These are phyloP conservation scores for Chrysotoxum bicinctum DNA, from an alignment of 2,888 invertebrate genomes.

Conservation along the genomic window DNA sequence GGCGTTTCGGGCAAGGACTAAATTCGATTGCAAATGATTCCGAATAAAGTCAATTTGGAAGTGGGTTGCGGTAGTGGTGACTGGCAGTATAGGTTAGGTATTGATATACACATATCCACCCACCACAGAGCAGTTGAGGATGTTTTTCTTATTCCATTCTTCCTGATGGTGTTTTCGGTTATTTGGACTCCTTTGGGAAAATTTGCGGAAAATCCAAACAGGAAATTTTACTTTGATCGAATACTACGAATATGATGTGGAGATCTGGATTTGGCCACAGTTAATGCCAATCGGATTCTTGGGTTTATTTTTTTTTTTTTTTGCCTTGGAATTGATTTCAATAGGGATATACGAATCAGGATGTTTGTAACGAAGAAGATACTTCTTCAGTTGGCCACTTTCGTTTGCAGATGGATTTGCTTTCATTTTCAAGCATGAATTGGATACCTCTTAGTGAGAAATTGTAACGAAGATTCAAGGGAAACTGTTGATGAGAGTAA, in stretches of 20 bases:
- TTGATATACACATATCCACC: neutral
- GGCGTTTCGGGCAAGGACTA: neutral
- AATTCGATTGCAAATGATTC: constrained; percentile 50
- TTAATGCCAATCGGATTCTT: constrained; percentile 45
- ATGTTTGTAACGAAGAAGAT: neutral
- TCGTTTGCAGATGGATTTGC: neutral
- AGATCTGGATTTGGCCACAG: constrained; percentile 41
- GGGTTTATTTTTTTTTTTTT: neutral
- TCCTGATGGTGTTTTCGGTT: constrained; percentile 54
- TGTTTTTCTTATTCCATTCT: constrained; percentile 36
- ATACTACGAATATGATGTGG: constrained; percentile 22
- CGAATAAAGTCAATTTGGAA: constrained; percentile 62
- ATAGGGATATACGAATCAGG: constrained; percentile 13
- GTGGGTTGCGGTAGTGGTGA: constrained; percentile 29
- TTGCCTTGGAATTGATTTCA: constrained; percentile 34
- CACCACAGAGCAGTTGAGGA: neutral
- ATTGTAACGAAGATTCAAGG: neutral
- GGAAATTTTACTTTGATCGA: constrained; percentile 69
- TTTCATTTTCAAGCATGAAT: constrained; percentile 1
- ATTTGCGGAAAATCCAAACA: constrained; percentile 71
- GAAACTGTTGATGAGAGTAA: no score
- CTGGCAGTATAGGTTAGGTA: neutral
- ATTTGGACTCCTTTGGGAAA: constrained; percentile 64
- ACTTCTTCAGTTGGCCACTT: neutral
- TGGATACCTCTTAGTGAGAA: constrained; percentile 11